phyloP scores from a whole-genome alignment of 2,797 vertebrate species.

The Pygocentrus nattereri region DNA sequence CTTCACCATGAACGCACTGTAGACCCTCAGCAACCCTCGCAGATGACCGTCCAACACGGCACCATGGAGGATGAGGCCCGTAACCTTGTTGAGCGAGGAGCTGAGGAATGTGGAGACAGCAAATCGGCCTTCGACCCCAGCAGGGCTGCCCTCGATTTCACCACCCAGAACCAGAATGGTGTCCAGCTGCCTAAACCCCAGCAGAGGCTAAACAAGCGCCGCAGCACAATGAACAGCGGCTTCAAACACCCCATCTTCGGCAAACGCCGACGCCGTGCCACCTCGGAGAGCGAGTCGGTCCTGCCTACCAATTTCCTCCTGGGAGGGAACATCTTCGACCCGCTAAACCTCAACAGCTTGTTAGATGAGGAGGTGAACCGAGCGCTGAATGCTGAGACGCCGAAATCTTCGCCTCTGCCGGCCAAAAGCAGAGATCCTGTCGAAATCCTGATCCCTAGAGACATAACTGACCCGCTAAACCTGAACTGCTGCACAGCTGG shows the following conservation, averaged over 20 bases:
- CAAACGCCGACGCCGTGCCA: constrained; percentile 87
- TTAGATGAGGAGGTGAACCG: constrained; percentile 93
- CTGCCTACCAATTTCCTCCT: constrained; percentile 92
- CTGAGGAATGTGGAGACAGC: constrained; percentile 63
- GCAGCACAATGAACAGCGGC: constrained; percentile 81
- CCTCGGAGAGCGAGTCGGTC: constrained; percentile 91
- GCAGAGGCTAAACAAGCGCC: constrained; percentile 79
- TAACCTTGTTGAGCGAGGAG: constrained; percentile 65
- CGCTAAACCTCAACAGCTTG: constrained; percentile 94
- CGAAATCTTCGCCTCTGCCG: constrained; percentile 92
- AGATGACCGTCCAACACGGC: constrained; percentile 60
- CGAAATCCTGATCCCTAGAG: constrained; percentile 93
- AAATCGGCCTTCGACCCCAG: constrained; percentile 35
- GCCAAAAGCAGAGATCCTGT: constrained; percentile 87
- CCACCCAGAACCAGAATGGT: constrained; percentile 77
- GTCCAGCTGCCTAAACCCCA: constrained; percentile 77
- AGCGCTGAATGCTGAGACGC: constrained; percentile 91
- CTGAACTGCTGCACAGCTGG: constrained; percentile 85
- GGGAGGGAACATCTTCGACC: constrained; percentile 95
- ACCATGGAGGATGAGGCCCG: constrained; percentile 52
- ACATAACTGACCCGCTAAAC: constrained; percentile 94
- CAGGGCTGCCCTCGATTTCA: constrained; percentile 59
- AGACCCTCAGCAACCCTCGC: constrained; percentile 65
- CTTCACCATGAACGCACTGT: constrained; percentile 66
- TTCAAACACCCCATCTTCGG: constrained; percentile 87